A percentile compares a stretch with the other conserved stretches of the same genome.
Conservation (phyloP, 2,113 vertebrate species). For the Microtus ochrogaster region DNA sequence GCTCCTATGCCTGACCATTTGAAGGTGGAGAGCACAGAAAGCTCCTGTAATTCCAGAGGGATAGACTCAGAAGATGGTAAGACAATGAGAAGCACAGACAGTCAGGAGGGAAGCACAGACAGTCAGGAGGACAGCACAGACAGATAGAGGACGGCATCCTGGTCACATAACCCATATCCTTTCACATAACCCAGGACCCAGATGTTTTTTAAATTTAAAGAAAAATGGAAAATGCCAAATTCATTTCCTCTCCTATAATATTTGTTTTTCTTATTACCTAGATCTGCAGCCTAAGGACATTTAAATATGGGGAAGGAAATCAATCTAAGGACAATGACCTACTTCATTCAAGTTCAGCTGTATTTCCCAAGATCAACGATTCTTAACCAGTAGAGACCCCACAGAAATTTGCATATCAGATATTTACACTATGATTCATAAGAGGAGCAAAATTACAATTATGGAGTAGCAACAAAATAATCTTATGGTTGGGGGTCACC, state of each 20-base stretch:
- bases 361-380: neutral
- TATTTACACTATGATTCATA: neutral
- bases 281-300: neutral
- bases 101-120: too few species aligned
- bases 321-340: constrained; percentile 26
- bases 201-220: neutral
- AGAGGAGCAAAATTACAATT: neutral
- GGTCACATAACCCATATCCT: neutral
- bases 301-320: constrained; percentile 2
- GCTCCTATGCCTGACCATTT: neutral
- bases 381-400: neutral
- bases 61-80: neutral
- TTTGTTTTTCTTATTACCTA: constrained; percentile 29
- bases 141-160: neutral
- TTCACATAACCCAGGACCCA: neutral
- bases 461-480: neutral
- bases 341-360: neutral
- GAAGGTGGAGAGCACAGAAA: neutral
- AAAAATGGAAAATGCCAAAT: neutral
- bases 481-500: neutral
- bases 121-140: too few species aligned
- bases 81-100: neutral
- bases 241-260: constrained; percentile 1
- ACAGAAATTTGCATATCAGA: neutral
- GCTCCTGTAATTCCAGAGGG: neutral